Evolutionary conservation across 2,888 invertebrate genomes (phyloP).

Genomic region (Ophraella communa): DNA sequence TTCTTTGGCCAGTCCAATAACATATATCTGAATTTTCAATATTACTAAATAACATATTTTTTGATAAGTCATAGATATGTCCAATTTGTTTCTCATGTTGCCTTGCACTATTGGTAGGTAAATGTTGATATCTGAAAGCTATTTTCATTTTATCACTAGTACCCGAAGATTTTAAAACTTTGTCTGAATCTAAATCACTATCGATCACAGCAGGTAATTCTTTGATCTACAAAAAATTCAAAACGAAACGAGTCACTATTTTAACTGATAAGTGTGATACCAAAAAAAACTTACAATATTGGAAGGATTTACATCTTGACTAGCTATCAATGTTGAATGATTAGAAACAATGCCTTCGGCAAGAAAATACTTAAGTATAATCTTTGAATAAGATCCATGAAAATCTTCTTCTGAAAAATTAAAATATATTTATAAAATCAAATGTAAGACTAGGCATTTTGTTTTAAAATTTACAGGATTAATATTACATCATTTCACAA

Average conservation of each 20-base stretch:
- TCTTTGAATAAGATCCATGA: constrained; percentile 76
- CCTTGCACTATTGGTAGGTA: constrained; percentile 64
- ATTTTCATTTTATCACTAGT: constrained; percentile 76
- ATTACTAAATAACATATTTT: constrained; percentile 68
- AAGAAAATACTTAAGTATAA: constrained; percentile 82
- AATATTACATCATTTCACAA: too few species aligned
- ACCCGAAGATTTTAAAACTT: constrained; percentile 35
- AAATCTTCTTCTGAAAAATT: constrained; percentile 81
- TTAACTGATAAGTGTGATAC: too few species aligned
- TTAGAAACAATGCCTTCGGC: constrained; percentile 84
- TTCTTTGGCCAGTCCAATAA: constrained; percentile 62
- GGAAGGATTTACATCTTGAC: constrained; percentile 72
- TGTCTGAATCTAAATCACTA: constrained; percentile 54
- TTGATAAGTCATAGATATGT: constrained; percentile 83
- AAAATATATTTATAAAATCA: constrained; percentile 2
- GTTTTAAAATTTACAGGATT: too few species aligned
- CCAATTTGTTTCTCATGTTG: constrained; percentile 66
- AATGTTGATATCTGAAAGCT: constrained; percentile 88
- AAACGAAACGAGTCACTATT: constrained; percentile 1
- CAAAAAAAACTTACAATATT: constrained; percentile 64
- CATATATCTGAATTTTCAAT: constrained; percentile 66
- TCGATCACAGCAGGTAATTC: constrained; percentile 67
- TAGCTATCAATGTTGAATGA: constrained; percentile 77
- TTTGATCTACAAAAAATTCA: constrained; percentile 60
- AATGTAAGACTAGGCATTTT: too few species aligned